Evolutionary conservation across 2,113 vertebrate species (phyloP).

Genomic region (Tichodroma muraria): DNA sequence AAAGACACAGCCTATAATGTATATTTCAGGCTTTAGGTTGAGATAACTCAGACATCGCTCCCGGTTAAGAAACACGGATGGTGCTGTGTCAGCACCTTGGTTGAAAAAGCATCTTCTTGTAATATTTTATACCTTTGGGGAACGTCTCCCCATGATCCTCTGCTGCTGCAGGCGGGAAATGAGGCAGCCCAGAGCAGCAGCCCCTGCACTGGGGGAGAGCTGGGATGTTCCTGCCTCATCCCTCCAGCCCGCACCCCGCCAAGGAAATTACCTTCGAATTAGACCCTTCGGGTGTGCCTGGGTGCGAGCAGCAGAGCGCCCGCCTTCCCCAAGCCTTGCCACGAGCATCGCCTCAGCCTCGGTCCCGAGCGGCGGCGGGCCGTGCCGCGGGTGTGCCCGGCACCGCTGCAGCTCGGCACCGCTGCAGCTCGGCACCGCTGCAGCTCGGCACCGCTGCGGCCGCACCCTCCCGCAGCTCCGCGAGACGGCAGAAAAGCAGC

Average conservation of each 20-base stretch:
- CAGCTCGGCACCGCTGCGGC: too few species aligned
- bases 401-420: neutral
- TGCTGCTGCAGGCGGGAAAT: neutral
- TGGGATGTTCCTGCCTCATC: neutral
- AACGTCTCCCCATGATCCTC: neutral
- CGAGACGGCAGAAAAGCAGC: accelerated
- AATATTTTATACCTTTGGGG: slow-evolving; percentile 48
- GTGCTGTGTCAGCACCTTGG: slow-evolving; percentile 68
- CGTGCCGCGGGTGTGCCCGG: too few species aligned
- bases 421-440: too few species aligned
- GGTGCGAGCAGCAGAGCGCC: neutral
- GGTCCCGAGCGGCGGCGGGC: too few species aligned
- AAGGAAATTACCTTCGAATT: accelerated
- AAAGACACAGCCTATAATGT: slow-evolving; percentile 60
- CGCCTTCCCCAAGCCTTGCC: accelerated
- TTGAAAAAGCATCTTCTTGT: slow-evolving; percentile 40
- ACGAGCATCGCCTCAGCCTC: accelerated
- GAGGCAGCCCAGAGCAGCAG: neutral
- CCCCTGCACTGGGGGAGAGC: neutral
- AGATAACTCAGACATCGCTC: slow-evolving; percentile 71
- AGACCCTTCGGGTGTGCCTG: neutral
- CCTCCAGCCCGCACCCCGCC: accelerated
- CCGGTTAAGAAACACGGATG: slow-evolving; percentile 58
- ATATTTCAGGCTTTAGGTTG: slow-evolving; percentile 60
- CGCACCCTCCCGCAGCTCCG: accelerated